Evolutionary conservation across 2,888 invertebrate genomes (phyloP), one percentile per base, ranked within the genome.

Genomic region (Falcaria lacertinaria): DNA sequence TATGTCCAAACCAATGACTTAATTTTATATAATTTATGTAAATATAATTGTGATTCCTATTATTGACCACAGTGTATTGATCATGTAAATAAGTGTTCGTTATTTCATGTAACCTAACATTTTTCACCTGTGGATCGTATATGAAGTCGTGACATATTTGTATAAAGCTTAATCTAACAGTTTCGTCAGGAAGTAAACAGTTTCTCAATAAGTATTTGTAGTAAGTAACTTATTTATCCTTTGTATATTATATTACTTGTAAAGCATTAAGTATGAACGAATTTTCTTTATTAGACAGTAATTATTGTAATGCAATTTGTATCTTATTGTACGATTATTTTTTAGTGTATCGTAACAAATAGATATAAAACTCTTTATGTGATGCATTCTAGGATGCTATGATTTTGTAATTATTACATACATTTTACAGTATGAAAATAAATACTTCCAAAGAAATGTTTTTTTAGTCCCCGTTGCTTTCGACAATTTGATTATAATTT

Each of bases 321-420:
- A 11, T 11, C 3, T 28, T 28, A 28, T 7, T 45, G 33, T 42
- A 42, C 15, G 15, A 16, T 28, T 16, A 41, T 44, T 48, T 46
- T 44, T 39, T 62, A 63, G 50, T 47, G 43, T 48, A 56, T 65
- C 58, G 60, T 52, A 52, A 45, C 39, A 47, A 64, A 58, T 60
- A 54, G 51, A 47, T 59, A 65, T 58, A 61, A 50, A 57, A 64
- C 61, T 70, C 69, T 67, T 62, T 65, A 64, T 74, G 78, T 77
- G 78, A 78, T 75, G 63, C 57, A 61, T 67, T 67, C 54, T 68
- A 69, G 64, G 70, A 64, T 64, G 64, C 57, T 60, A 58, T 65
- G 58, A 64, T 72, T 70, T 70, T 78, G 73, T 74, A 77, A 71
- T 72, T 74, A 41, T 47, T 48, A 22, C 52, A 47, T 69, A 64